Percentiles rank a stretch among this genome's conserved stretches.
Evolutionary conservation across 2,113 vertebrate species (phyloP).

Genomic region (Scomber colias): DNA sequence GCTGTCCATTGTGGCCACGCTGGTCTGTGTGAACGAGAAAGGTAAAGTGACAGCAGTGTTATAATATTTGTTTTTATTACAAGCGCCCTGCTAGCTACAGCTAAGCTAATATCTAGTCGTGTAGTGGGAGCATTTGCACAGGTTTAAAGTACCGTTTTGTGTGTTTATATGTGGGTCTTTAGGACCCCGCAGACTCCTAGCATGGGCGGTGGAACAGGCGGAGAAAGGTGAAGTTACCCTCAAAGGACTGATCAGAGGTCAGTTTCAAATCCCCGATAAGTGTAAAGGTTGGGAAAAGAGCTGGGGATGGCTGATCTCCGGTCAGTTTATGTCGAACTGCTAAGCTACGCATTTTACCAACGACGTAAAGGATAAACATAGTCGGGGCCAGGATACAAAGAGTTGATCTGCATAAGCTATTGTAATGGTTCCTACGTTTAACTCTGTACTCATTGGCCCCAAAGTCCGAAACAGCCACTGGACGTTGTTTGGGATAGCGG

Average conservation of each 20-base stretch:
- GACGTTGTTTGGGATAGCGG: slow-evolving; percentile 36
- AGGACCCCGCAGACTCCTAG: slow-evolving; percentile 69
- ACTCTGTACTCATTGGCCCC: neutral
- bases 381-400: slow-evolving; percentile 38
- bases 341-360: slow-evolving; percentile 48
- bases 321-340: slow-evolving; percentile 48
- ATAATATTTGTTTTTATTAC: neutral
- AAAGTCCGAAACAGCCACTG: neutral
- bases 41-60: slow-evolving; percentile 70
- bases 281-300: neutral
- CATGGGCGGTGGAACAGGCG: slow-evolving; percentile 28
- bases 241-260: slow-evolving; percentile 77
- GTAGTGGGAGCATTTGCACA: neutral
- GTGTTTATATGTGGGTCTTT: neutral
- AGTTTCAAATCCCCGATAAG: slow-evolving; percentile 45
- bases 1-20: slow-evolving; percentile 68
- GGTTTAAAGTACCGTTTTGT: neutral
- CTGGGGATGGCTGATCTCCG: slow-evolving; percentile 42
- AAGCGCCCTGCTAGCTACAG: neutral
- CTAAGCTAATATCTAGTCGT: neutral
- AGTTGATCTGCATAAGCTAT: slow-evolving; percentile 26
- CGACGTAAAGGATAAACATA: slow-evolving; percentile 62
- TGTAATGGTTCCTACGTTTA: slow-evolving; percentile 36
- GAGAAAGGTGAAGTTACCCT: slow-evolving; percentile 49
- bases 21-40: slow-evolving; percentile 78